Evolutionary conservation across 1,140 invertebrate species (phyloP).

Genomic region (Venturia canescens): DNA sequence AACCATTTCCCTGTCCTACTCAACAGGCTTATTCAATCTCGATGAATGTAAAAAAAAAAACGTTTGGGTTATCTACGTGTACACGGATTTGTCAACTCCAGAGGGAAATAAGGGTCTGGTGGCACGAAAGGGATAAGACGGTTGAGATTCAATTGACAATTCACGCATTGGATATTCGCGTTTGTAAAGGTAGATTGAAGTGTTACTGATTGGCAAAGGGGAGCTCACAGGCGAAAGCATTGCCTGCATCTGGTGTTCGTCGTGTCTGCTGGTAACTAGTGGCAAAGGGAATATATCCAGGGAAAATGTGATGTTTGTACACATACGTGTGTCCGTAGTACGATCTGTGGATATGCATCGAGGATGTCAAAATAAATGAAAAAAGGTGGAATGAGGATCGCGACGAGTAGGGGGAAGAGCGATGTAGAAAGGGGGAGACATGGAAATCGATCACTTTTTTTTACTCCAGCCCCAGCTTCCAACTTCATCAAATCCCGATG

Average conservation of each 20-base stretch:
- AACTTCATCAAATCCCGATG: background rate
- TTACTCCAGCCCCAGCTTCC: conserved; percentile 1
- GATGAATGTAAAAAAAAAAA: no score
- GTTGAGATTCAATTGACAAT: conserved; percentile 54
- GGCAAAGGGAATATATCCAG: background rate
- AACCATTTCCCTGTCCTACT: conserved; percentile 29
- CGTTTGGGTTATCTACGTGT: no score
- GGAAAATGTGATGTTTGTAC: background rate
- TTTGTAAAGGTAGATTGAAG: conserved; percentile 47
- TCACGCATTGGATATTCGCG: conserved; percentile 52
- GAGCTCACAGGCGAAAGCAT: conserved; percentile 31
- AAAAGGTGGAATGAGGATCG: background rate
- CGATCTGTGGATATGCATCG: background rate
- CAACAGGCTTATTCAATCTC: background rate
- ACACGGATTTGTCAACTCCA: background rate
- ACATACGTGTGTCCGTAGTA: background rate
- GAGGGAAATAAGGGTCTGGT: background rate
- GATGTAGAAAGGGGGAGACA: background rate
- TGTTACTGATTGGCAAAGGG: background rate
- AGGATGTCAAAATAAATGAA: background rate
- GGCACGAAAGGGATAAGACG: background rate
- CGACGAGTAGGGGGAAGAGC: background rate
- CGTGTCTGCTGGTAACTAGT: background rate
- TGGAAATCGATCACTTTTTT: conserved; percentile 37
- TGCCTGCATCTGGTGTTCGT: background rate